Evolutionary conservation across 2,888 invertebrate genomes (phyloP).

Genomic region (Abscondita cerata): DNA sequence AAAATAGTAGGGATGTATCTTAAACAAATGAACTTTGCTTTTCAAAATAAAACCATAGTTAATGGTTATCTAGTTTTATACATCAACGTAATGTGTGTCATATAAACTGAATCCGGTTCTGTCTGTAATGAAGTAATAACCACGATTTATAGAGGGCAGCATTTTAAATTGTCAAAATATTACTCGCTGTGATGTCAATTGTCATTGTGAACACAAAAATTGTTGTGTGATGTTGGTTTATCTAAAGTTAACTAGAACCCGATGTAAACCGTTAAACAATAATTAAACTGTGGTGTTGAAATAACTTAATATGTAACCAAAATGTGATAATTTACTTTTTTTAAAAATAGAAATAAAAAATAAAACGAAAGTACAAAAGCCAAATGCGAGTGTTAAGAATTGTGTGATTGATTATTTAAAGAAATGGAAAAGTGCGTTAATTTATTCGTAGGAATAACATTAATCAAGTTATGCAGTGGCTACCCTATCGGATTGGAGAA

Average conservation of each 20-base stretch:
- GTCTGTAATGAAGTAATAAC: no score
- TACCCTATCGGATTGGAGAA: constrained; percentile 56
- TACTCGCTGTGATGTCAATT: constrained; percentile 11
- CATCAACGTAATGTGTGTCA: no score
- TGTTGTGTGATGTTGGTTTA: constrained; percentile 22
- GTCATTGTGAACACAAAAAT: constrained; percentile 24
- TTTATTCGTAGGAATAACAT: constrained; percentile 51
- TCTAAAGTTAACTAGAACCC: constrained; percentile 18
- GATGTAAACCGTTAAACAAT: constrained; percentile 11
- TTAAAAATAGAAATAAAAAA: constrained; percentile 13
- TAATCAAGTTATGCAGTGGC: constrained; percentile 56
- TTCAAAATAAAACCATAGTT: no score
- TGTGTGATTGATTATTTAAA: constrained; percentile 16
- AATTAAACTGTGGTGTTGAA: constrained; percentile 12
- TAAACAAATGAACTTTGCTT: no score
- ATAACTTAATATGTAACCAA: constrained; percentile 23
- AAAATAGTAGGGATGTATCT: no score
- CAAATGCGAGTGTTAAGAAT: constrained; percentile 25
- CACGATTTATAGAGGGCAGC: no score
- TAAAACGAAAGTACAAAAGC: constrained; percentile 24
- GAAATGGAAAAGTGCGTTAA: constrained; percentile 50
- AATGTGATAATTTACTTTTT: constrained; percentile 31
- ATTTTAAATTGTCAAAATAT: no score
- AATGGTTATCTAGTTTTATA: no score
- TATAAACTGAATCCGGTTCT: no score